Percentiles rank a stretch among this genome's conserved stretches.
These are phyloP conservation scores for Linurgus olivaceus DNA, from an alignment of 2,797 vertebrate species.

Conservation along the genomic window DNA sequence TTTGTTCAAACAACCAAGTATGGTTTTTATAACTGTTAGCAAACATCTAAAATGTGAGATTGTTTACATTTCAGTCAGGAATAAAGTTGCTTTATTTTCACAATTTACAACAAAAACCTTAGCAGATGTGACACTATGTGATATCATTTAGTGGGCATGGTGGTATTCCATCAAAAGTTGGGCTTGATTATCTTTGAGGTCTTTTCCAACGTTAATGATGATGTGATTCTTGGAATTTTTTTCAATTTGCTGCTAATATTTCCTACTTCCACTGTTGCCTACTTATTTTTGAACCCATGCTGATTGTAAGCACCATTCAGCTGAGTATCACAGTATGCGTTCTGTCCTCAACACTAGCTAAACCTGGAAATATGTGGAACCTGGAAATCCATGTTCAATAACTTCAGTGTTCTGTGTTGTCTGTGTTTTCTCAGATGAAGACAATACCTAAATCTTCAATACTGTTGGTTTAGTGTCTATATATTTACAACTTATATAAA, in stretches of 20 bases:
- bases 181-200: neutral
- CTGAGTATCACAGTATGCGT: neutral
- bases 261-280: neutral
- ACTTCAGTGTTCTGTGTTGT: neutral
- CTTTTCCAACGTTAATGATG: neutral
- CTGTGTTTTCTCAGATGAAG: neutral
- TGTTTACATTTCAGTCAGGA: neutral
- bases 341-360: neutral
- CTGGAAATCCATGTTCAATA: neutral
- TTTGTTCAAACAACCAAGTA: neutral
- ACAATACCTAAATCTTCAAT: neutral
- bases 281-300: neutral
- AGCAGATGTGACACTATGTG: fast-evolving
- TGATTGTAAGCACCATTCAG: neutral
- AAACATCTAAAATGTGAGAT: neutral
- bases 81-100: no score
- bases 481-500: neutral
- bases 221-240: neutral
- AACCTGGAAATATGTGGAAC: neutral
- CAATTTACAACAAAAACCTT: neutral
- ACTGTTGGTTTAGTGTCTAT: neutral
- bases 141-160: neutral
- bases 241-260: neutral
- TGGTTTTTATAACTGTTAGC: neutral
- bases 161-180: neutral